Percentiles rank a stretch among this genome's conserved stretches.
These are phyloP conservation scores for Pseudomugil gertrudae DNA, from an alignment of 2,797 vertebrate species.

Conservation along the genomic window DNA sequence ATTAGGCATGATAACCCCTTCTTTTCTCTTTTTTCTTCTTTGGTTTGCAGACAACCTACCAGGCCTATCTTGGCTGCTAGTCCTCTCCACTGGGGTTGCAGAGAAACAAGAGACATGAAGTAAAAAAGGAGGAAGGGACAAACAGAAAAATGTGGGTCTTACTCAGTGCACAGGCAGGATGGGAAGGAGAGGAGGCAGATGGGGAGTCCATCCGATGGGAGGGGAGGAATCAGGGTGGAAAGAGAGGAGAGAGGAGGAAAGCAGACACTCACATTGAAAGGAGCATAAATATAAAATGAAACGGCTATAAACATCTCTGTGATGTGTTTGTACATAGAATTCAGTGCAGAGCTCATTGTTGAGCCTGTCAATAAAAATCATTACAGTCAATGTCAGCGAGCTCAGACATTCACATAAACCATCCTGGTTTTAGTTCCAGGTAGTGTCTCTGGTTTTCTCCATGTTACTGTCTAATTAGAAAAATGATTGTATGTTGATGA, in stretches of 20 bases:
- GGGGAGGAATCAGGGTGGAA: conserved; percentile 32
- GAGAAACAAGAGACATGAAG: conserved; percentile 76
- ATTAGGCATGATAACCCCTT: conserved; percentile 48
- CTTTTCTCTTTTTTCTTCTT: conserved; percentile 9
- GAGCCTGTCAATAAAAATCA: neutral
- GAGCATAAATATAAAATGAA: conserved; percentile 48
- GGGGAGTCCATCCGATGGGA: conserved; percentile 57
- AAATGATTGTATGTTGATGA: neutral
- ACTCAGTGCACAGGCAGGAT: conserved; percentile 63
- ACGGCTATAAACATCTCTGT: neutral
- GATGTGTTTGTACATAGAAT: neutral
- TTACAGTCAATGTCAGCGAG: neutral
- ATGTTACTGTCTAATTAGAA: neutral
- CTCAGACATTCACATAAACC: neutral
- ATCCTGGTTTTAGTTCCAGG: neutral
- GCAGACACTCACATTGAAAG: conserved; percentile 41
- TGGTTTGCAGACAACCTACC: conserved; percentile 87
- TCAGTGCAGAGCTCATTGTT: neutral
- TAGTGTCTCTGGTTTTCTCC: neutral
- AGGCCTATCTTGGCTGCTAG: conserved; percentile 94
- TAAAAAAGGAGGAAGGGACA: conserved; percentile 31
- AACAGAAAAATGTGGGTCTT: conserved; percentile 60
- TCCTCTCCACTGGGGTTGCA: conserved; percentile 90
- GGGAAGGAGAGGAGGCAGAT: conserved; percentile 62
- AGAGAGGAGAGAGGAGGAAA: conserved; percentile 34